These are phyloP conservation scores for Orcinus orca DNA, from an alignment of 2,113 vertebrate species.

Conservation along the genomic window DNA sequence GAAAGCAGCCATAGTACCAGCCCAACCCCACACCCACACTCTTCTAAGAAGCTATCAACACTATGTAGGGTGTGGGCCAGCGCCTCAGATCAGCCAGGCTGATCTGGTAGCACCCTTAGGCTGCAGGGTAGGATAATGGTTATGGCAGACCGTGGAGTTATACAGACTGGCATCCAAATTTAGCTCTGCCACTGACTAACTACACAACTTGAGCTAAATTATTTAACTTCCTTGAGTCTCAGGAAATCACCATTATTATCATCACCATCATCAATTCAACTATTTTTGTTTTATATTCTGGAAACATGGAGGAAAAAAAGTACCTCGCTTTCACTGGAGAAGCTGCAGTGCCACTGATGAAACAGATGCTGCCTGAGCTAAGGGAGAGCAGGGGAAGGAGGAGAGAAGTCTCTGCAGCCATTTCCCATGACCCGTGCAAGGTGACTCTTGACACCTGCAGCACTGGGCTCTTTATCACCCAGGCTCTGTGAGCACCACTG, in stretches of 20 bases:
- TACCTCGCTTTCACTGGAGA: not conserved
- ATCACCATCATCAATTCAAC: not conserved
- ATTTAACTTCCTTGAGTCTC: not conserved
- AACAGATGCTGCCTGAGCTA: not conserved
- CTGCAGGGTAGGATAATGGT: not conserved
- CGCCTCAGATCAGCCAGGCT: not conserved
- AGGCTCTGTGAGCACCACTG: not conserved
- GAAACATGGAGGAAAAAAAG: not conserved
- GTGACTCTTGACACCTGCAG: rapidly evolving
- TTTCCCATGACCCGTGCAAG: no score
- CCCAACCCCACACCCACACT: not conserved
- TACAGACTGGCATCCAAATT: not conserved
- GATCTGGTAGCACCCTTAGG: not conserved
- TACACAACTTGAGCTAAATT: not conserved
- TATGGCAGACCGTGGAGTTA: not conserved
- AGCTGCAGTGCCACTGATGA: not conserved
- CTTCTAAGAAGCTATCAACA: not conserved
- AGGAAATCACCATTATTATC: not conserved
- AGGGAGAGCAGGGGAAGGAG: not conserved
- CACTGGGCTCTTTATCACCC: not conserved
- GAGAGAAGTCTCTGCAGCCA: not conserved
- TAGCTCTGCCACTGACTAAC: not conserved
- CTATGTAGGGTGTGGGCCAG: rapidly evolving
- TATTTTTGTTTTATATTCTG: not conserved
- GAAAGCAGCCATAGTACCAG: not conserved